phyloP scores from a whole-genome alignment of 37 sponge, comb jelly and placozoan species.

The Mnemiopsis leidyi region DNA sequence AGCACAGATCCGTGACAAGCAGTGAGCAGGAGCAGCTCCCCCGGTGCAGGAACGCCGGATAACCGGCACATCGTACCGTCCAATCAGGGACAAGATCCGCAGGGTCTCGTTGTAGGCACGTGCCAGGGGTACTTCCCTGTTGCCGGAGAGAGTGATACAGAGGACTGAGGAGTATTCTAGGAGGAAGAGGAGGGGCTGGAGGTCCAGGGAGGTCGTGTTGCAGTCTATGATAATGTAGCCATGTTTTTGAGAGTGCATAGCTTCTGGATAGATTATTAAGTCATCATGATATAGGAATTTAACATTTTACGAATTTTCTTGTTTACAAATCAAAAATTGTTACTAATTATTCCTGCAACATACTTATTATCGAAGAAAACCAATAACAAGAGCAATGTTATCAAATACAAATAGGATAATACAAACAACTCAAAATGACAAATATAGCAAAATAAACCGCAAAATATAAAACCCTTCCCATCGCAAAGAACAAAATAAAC shows the following conservation, averaged over 20 bases:
- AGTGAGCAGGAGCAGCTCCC: neutral
- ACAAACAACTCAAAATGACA: neutral
- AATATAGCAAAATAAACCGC: neutral
- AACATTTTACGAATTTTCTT: too few species aligned
- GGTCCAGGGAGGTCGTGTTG: neutral
- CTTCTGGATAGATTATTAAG: neutral
- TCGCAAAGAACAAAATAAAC: too few species aligned
- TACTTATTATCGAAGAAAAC: too few species aligned
- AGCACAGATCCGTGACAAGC: neutral
- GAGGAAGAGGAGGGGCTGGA: neutral
- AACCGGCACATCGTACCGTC: neutral
- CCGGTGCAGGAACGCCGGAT: neutral
- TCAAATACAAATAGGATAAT: too few species aligned
- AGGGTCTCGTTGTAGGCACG: neutral
- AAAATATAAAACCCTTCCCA: neutral
- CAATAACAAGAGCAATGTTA: too few species aligned
- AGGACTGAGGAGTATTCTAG: constrained; percentile 14
- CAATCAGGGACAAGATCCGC: neutral
- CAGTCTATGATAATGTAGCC: constrained; percentile 12
- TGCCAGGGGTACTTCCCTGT: neutral
- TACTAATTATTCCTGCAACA: too few species aligned
- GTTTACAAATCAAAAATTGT: too few species aligned
- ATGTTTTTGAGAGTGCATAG: neutral
- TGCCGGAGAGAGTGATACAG: neutral
- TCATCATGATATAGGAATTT: too few species aligned